Evolutionary conservation across 1,140 invertebrate species (phyloP), one percentile per base, ranked within the genome.

Genomic region (Berghia stephanieae): DNA sequence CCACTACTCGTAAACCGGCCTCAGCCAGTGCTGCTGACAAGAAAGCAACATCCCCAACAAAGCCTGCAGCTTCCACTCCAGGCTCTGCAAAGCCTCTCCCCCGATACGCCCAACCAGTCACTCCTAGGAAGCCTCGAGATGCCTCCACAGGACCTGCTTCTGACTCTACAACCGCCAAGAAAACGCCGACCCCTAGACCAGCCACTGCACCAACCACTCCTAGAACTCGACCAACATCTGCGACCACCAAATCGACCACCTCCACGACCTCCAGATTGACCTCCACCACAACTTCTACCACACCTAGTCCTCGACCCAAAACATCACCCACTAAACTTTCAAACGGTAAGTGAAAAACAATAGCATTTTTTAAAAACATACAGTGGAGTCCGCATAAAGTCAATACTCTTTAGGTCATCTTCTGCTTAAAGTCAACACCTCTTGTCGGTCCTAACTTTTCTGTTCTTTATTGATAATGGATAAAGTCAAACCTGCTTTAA

Each of bases 261-360:
- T n/a, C n/a, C n/a, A n/a, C n/a, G n/a, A n/a, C n/a, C n/a, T n/a
- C n/a, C n/a, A n/a, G n/a, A n/a, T n/a, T n/a, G n/a, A n/a, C n/a
- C n/a, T n/a, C n/a, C n/a, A n/a, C n/a, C n/a, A n/a, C n/a, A n/a
- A n/a, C n/a, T n/a, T n/a, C n/a, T n/a, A n/a, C n/a, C n/a, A 49
- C 46, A 13, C n/a, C n/a, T n/a, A n/a, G 18, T 16, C 8, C 57
- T 31, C 10, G 57, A 63, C 57, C 57, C 10, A 63, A 63, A 31
- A 24, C 57, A 63, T 63, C 57, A 31, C 57, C 57, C 57, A 63
- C 57, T 31, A 63, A 63, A 27, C 57, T 63, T 63, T 16, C 57
- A 63, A 63, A 63, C 27, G 57, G 57, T 63, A 31, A 63, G 57
- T 63, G n/a, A n/a, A n/a, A n/a, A n/a, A n/a, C n/a, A n/a, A n/a